Evolutionary conservation across 92 coral and sea anemone genomes (phyloP), one percentile per base, ranked within the genome.

Genomic region (Umimayanthus kanabou): DNA sequence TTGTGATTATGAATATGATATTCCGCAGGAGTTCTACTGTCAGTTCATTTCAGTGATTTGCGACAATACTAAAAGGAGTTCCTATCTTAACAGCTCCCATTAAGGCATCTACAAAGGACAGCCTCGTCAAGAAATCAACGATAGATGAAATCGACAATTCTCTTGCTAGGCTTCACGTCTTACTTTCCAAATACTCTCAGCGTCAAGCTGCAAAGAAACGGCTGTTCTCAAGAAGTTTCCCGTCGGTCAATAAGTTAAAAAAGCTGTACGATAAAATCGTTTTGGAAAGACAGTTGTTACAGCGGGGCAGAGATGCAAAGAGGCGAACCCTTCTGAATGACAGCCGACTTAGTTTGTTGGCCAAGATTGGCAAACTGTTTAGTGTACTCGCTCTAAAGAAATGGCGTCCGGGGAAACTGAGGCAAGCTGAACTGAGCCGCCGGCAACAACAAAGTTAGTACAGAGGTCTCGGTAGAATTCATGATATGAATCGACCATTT

Each of bases 361-460:
- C 77, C 14, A 67, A 47, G 66, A 82, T 82, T 67, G 86, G 86
- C 50, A 82, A 42, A 16, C 10, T 82, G 9, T 47, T 82, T 45
- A 47, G 86, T 25, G 26, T 67, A n/a, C 77, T 67, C 18, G 86
- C 77, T 28, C 30, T 82, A 18, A 82, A 43, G 29, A 82, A 29
- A 69, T 67, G 85, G 85, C 76, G 37, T 10, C 77, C 77, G 1
- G 86, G 86, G 20, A 28, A 69, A 42, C 55, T 69, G 39, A 39
- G 43, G 28, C 40, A 4, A 8, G 64, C 86, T 13, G 86, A 82
- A 0, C 37, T 82, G 66, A 82, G 77, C 76, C 77, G 77, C 2
- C 77, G 86, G 26, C 77, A 82, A 11, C 77, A 82, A 25, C 39
- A 67, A 69, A 77, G 86, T 82, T 43, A 30, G 86, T 82, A 28